A percentile compares a stretch with the other conserved stretches of the same genome.
These are phyloP conservation scores for Aleadryas rufinucha DNA, from an alignment of 2,113 vertebrate genomes.

Conservation along the genomic window DNA sequence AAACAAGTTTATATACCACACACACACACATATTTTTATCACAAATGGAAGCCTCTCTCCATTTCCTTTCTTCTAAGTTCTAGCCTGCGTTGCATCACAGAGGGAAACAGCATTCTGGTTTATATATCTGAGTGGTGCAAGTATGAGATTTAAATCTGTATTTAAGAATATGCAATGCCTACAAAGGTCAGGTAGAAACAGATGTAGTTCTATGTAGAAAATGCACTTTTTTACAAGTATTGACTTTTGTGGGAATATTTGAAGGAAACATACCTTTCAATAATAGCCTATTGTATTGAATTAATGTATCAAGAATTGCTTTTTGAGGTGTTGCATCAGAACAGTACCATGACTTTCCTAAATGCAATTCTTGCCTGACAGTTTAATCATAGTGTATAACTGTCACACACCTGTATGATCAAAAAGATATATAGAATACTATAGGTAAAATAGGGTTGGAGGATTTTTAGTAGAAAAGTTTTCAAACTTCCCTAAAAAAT, in stretches of 20 bases:
- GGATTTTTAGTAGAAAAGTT: background rate
- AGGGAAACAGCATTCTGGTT: background rate
- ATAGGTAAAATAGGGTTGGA: background rate
- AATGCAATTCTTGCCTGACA: background rate
- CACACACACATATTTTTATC: background rate
- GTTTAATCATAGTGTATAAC: background rate
- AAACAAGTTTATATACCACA: background rate
- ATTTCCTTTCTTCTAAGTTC: background rate
- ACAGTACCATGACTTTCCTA: background rate
- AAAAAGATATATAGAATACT: background rate
- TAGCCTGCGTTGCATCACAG: background rate
- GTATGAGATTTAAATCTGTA: background rate
- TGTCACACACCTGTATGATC: background rate
- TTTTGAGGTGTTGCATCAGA: background rate
- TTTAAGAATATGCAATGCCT: background rate
- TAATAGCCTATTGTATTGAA: background rate
- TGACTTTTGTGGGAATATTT: background rate
- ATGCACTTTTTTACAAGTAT: background rate
- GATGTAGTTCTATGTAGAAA: background rate
- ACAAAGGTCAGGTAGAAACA: background rate
- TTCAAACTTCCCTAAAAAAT: background rate
- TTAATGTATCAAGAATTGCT: background rate
- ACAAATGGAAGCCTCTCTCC: background rate
- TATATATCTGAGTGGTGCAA: background rate
- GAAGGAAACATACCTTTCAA: background rate